These are phyloP conservation scores for Aphelinus certus DNA, from an alignment of 1,140 invertebrate species.

Conservation along the genomic window DNA sequence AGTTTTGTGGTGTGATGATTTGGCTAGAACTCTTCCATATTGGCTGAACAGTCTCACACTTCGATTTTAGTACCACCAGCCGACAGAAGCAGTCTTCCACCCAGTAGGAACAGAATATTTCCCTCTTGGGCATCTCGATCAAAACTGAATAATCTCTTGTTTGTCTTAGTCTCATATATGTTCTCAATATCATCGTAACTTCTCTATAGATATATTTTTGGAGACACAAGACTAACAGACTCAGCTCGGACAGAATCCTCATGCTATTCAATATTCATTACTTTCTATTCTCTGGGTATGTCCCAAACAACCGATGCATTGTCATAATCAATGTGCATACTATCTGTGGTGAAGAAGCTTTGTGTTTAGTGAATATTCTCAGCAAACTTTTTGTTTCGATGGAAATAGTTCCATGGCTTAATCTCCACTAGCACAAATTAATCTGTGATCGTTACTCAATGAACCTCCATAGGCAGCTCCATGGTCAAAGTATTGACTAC, in stretches of 20 bases:
- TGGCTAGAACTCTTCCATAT: constrained; percentile 81
- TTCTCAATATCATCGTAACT: constrained; percentile 94
- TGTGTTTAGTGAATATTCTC: constrained; percentile 68
- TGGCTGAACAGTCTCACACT: constrained; percentile 92
- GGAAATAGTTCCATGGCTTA: constrained; percentile 90
- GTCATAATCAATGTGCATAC: constrained; percentile 87
- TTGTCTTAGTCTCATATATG: constrained; percentile 86
- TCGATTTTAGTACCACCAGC: constrained; percentile 91
- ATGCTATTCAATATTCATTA: constrained; percentile 77
- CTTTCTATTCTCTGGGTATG: constrained; percentile 81
- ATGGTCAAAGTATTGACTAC: constrained; percentile 84
- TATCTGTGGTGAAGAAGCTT: constrained; percentile 79
- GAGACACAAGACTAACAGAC: constrained; percentile 77
- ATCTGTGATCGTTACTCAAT: constrained; percentile 85
- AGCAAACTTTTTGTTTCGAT: constrained; percentile 81
- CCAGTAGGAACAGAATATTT: constrained; percentile 87
- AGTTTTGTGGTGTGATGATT: constrained; percentile 92
- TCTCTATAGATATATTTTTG: constrained; percentile 84
- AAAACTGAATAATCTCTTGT: constrained; percentile 76
- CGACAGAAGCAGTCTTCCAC: constrained; percentile 89
- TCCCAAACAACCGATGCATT: constrained; percentile 91
- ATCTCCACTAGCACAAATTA: constrained; percentile 88
- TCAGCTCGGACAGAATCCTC: constrained; percentile 83
- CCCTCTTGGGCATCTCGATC: constrained; percentile 93
- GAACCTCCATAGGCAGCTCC: constrained; percentile 86